phyloP scores from a whole-genome alignment of 2,888 invertebrate species.

The Drosophila fungiperda region DNA sequence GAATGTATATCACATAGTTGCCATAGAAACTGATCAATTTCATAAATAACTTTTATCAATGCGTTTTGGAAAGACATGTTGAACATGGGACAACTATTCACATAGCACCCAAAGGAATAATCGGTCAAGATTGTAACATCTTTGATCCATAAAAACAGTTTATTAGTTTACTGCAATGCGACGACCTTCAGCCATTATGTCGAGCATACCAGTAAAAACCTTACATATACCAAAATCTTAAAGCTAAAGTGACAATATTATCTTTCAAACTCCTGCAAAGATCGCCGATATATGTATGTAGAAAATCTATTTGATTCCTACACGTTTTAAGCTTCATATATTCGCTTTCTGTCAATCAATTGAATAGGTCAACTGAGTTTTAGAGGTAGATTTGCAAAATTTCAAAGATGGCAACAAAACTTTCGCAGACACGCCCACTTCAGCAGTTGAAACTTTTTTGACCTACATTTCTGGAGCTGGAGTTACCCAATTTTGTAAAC shows the following conservation, averaged over 20 bases:
- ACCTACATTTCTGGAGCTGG: too few relatives aligned
- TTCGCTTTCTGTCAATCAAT: background rate
- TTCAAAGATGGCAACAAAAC: background rate
- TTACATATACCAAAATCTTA: background rate
- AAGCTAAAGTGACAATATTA: background rate
- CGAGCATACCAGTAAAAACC: too few relatives aligned
- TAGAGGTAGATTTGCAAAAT: background rate
- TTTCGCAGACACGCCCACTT: background rate
- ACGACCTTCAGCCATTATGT: too few relatives aligned
- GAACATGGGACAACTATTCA: too few relatives aligned
- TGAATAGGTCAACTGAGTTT: background rate
- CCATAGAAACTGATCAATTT: background rate
- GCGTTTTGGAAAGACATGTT: background rate
- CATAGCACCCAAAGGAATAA: background rate
- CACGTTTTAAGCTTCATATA: background rate
- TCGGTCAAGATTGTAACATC: background rate
- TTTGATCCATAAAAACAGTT: background rate
- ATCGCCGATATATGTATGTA: background rate
- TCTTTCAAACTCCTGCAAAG: background rate
- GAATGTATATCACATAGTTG: background rate
- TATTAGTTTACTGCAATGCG: background rate
- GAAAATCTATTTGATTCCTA: background rate
- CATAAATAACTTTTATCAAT: background rate
- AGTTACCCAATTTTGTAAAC: background rate
- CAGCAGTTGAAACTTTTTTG: background rate